phyloP scores from a whole-genome alignment of 2,797 vertebrate species.

The Kryptolebias ocellatus region DNA sequence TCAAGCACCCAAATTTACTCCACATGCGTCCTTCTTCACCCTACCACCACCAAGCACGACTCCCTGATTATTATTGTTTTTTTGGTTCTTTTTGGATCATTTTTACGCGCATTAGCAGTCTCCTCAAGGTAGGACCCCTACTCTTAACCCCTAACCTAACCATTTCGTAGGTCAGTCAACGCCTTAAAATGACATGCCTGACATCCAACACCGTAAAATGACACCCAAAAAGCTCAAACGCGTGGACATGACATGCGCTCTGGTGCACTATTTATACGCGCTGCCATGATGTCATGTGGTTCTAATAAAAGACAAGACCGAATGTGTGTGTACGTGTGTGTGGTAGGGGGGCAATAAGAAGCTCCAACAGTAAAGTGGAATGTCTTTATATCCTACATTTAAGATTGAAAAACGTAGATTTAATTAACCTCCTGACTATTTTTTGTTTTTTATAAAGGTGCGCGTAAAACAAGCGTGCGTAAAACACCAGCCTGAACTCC shows the following conservation, averaged over 20 bases:
- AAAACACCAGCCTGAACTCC: neutral
- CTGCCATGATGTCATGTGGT: conserved; percentile 25
- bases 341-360: neutral
- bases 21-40: no score
- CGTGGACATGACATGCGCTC: conserved; percentile 13
- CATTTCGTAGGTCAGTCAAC: conserved; percentile 4
- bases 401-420: neutral
- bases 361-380: conserved; percentile 9
- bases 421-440: neutral
- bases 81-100: neutral
- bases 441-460: neutral
- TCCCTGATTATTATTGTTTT: no score
- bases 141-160: neutral
- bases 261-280: conserved; percentile 6
- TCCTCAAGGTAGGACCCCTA: neutral
- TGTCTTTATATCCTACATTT: conserved; percentile 1
- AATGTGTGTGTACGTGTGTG: neutral
- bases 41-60: no score
- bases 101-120: neutral
- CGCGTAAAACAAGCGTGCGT: no score
- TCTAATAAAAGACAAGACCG: conserved; percentile 4
- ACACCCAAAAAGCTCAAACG: conserved; percentile 8
- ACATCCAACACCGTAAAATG: conserved; percentile 10
- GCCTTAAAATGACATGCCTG: conserved; percentile 6
- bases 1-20: no score